A percentile compares a stretch with the other conserved stretches of the same genome.
These are phyloP conservation scores for Eustalomyia histrio DNA, from an alignment of 2,888 invertebrate genomes.

Conservation along the genomic window DNA sequence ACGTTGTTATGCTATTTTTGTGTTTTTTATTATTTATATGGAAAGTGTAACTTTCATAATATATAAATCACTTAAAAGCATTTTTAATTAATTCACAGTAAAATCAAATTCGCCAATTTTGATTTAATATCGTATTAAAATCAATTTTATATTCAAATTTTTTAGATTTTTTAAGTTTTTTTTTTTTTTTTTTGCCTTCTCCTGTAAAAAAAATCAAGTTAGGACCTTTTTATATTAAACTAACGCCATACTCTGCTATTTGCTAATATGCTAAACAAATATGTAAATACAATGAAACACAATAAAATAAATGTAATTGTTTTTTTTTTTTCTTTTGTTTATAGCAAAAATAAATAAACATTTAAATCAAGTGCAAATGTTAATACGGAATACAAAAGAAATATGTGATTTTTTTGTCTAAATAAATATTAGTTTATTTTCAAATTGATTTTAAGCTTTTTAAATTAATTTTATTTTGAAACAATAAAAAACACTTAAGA, in stretches of 20 bases:
- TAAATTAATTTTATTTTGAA: background rate
- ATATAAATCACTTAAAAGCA: no score
- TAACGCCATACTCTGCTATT: background rate
- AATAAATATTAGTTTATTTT: background rate
- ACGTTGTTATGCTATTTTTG: no score
- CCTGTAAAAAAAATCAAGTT: no score
- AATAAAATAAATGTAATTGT: constrained; percentile 2
- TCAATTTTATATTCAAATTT: no score
- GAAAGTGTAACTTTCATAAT: no score
- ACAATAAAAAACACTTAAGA: background rate
- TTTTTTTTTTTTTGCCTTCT: no score
- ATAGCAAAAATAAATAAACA: background rate
- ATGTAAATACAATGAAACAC: background rate
- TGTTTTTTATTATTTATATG: no score
- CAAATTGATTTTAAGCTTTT: background rate
- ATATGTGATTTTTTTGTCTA: background rate
- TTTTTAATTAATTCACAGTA: no score
- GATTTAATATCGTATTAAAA: no score
- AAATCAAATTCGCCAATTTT: no score
- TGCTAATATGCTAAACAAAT: constrained; percentile 1
- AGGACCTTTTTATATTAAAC: no score
- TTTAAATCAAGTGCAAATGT: background rate
- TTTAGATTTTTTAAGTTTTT: no score
- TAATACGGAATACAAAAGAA: background rate
- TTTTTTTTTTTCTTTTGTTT: background rate